Percentiles rank a stretch among this genome's conserved stretches.
phyloP scores from a whole-genome alignment of 1,140 invertebrate genomes.

The Oryctes rhinoceros region DNA sequence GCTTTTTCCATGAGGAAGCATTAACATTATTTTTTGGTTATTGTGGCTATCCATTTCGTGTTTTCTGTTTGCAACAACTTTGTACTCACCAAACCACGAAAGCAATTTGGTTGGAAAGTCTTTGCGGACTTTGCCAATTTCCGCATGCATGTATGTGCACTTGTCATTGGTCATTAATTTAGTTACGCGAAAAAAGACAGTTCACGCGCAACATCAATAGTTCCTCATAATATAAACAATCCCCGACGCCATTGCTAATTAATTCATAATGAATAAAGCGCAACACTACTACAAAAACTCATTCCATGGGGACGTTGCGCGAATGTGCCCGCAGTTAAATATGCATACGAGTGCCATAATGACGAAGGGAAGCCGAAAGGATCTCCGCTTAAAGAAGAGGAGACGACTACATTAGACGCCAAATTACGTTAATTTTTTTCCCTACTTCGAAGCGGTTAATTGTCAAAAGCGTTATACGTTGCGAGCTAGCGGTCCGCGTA shows the following conservation, averaged over 20 bases:
- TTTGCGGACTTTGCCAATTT: too few relatives aligned
- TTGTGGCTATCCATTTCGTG: too few relatives aligned
- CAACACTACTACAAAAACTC: not conserved
- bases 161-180: too few relatives aligned
- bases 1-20: too few relatives aligned
- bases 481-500: slow-evolving; percentile 12
- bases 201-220: not conserved
- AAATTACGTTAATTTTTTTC: slow-evolving; percentile 33
- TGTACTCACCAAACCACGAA: too few relatives aligned
- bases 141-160: too few relatives aligned
- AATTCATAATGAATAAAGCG: slow-evolving; percentile 14
- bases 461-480: slow-evolving; percentile 15
- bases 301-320: not conserved
- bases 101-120: too few relatives aligned
- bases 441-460: slow-evolving; percentile 20
- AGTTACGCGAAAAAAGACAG: not conserved
- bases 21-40: too few relatives aligned
- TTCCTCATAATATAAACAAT: not conserved
- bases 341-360: slow-evolving; percentile 12
- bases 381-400: not conserved
- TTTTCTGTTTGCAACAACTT: too few relatives aligned
- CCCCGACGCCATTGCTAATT: not conserved
- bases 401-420: slow-evolving; percentile 27
- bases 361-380: slow-evolving; percentile 10
- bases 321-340: not conserved